Percentiles rank a stretch among this genome's conserved stretches.
Conservation (phyloP, 2,113 vertebrate species). For the Pandion haliaetus region DNA sequence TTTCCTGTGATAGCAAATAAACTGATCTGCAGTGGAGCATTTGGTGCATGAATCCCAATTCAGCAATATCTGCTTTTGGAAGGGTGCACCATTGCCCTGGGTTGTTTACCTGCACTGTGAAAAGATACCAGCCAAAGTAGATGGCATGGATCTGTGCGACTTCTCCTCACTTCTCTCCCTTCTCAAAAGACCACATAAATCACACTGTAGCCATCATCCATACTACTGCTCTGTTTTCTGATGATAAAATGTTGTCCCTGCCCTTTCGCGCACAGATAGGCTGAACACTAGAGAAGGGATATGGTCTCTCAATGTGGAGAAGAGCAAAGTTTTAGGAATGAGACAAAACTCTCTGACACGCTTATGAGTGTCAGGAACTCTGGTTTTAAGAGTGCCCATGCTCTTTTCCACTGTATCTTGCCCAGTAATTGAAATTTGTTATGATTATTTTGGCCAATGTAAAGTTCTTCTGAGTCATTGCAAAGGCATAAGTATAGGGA, state of each 20-base stretch:
- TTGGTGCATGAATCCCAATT: rapidly evolving
- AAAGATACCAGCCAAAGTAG: not conserved
- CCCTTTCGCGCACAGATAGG: not conserved
- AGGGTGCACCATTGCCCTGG: not conserved
- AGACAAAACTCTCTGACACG: not conserved
- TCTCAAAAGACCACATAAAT: not conserved
- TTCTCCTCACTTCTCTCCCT: rapidly evolving
- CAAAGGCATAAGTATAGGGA: not conserved
- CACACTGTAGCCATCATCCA: not conserved
- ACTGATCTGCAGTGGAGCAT: not conserved
- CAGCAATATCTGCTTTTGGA: not conserved
- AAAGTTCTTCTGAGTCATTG: not conserved
- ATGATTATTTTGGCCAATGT: not conserved
- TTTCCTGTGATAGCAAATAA: not conserved
- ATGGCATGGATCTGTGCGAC: rapidly evolving
- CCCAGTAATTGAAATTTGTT: not conserved
- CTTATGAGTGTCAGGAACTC: not conserved
- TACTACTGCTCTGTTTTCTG: not conserved
- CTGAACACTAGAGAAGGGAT: not conserved
- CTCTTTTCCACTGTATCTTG: not conserved
- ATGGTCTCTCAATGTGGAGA: not conserved
- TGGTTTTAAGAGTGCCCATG: not conserved
- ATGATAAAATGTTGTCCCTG: not conserved
- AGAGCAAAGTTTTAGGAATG: not conserved
- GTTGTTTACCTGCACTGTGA: not conserved